Evolutionary conservation across 2,888 invertebrate species (phyloP), one percentile per base, ranked within the genome.

Genomic region (Anoplius nigerrimus): DNA sequence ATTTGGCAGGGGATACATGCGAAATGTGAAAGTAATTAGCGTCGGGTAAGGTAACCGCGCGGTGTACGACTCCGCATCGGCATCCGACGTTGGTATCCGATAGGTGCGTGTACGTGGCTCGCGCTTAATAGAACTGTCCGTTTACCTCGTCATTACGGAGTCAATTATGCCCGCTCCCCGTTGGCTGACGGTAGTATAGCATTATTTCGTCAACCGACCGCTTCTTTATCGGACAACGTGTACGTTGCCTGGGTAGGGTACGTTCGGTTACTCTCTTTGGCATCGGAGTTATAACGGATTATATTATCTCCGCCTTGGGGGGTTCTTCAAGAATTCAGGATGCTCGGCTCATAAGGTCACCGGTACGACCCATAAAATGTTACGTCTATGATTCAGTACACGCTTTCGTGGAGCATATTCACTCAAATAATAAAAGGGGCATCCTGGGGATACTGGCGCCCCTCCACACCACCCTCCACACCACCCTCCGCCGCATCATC

Each of bases 51-150:
- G 52, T 64, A 53, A 45, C 42, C 57, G 21, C 18, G 24, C 3
- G n/a, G n/a, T n/a, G n/a, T n/a, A n/a, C n/a, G n/a, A n/a, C 16
- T 42, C 8, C 42, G 15, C 43, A 21, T 4, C 15, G 20, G 27
- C n/a, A 55, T 55, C 34, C n/a, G n/a, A 34, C 34, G 16, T n/a
- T n/a, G n/a, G n/a, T 55, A 34, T 54, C 13, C 6, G 16, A n/a
- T 22, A 0, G 16, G 8, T 55, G 27, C 34, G 27, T 22, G 42
- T 55, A 34, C 18, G 55, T 42, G 46, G 43, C 21, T 58, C 46
- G 48, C 68, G 75, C 61, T 69, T 76, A 72, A 79, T 76, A 78
- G 79, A 78, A 76, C 76, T 69, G 78, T 78, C 67, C 72, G 76
- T 73, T 75, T 74, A 79, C 72, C 72, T 73, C 79, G 71, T 74